A percentile compares a stretch with the other conserved stretches of the same genome.
phyloP scores from a whole-genome alignment of 2,797 vertebrate genomes.

The Gambusia yucatana region DNA sequence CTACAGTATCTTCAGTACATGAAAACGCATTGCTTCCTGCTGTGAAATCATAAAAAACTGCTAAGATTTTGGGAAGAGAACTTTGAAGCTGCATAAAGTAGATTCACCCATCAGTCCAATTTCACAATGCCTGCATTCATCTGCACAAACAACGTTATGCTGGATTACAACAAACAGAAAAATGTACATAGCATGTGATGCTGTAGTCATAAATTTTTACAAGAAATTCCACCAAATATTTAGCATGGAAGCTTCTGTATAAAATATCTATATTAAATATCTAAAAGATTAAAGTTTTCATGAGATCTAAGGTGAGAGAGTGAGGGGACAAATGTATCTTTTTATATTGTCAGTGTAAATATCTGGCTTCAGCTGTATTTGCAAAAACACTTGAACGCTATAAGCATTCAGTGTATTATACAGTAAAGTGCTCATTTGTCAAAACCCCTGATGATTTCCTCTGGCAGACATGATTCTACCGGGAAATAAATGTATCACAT shows the following conservation, averaged over 20 bases:
- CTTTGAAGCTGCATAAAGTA: background rate
- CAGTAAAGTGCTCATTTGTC: background rate
- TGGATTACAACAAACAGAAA: background rate
- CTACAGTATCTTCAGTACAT: background rate
- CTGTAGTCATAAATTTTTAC: background rate
- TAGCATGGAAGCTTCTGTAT: background rate
- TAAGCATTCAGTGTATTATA: background rate
- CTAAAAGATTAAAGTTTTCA: background rate
- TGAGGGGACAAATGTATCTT: background rate
- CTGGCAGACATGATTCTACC: constrained; percentile 18
- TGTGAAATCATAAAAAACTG: background rate
- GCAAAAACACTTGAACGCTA: background rate
- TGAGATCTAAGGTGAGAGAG: background rate
- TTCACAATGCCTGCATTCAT: background rate
- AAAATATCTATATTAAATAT: background rate
- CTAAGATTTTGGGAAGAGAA: background rate
- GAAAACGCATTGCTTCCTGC: background rate
- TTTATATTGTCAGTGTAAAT: background rate
- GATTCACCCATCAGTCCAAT: background rate
- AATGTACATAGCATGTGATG: background rate
- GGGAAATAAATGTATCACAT: constrained; percentile 48
- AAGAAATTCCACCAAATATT: background rate
- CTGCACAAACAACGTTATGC: background rate
- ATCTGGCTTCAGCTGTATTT: background rate
- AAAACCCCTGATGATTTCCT: constrained; percentile 3